phyloP scores from a whole-genome alignment of 2,888 invertebrate species.

The Lasius platythorax region DNA sequence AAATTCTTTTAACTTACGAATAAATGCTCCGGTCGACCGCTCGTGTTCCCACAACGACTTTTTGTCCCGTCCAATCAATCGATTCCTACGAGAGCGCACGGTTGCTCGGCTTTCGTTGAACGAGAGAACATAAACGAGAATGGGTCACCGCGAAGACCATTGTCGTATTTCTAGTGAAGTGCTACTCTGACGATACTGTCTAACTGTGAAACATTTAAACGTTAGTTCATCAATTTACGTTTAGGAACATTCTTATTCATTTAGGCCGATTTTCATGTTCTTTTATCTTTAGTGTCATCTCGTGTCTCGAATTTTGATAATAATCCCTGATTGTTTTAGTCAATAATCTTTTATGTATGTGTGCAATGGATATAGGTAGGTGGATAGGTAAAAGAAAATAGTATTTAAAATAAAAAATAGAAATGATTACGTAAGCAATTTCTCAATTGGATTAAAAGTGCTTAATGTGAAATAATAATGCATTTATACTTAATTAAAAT shows the following conservation, averaged over 20 bases:
- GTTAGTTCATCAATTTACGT: conserved; percentile 60
- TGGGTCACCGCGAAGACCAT: conserved; percentile 29
- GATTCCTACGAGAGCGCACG: conserved; percentile 11
- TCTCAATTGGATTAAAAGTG: background rate
- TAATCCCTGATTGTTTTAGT: background rate
- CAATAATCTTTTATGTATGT: background rate
- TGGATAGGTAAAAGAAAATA: background rate
- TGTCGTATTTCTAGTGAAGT: conserved; percentile 18
- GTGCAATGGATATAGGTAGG: background rate
- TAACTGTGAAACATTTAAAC: conserved; percentile 69
- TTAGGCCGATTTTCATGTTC: background rate
- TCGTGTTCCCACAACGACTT: conserved; percentile 38
- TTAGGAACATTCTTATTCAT: conserved; percentile 38
- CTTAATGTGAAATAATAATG: background rate
- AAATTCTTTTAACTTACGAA: conserved; percentile 50
- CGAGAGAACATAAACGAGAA: conserved; percentile 32
- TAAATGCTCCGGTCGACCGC: conserved; percentile 34
- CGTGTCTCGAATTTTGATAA: background rate
- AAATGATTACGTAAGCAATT: background rate
- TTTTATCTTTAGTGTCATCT: background rate
- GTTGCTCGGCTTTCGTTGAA: conserved; percentile 9
- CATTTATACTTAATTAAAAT: background rate
- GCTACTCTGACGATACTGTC: conserved; percentile 34
- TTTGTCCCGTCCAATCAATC: conserved; percentile 48
- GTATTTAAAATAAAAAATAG: background rate